These are phyloP conservation scores for Pentamera pediparva DNA, from an alignment of 53 echinoderm and acorn worm species.

Conservation along the genomic window DNA sequence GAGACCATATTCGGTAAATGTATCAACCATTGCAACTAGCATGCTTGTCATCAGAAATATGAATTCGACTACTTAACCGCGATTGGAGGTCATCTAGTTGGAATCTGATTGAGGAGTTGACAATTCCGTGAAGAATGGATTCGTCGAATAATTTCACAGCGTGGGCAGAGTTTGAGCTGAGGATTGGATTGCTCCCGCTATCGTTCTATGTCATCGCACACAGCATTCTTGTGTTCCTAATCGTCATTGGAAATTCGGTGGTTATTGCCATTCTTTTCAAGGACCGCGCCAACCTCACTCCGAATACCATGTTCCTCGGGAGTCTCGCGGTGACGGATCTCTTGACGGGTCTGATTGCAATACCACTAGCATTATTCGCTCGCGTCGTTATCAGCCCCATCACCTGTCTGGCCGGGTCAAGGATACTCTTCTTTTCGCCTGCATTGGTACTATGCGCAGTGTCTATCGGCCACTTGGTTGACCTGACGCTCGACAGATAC, in stretches of 20 bases:
- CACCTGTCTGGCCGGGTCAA: slow-evolving; percentile 10
- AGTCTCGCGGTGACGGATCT: slow-evolving; percentile 19
- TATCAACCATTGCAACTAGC: too few species aligned
- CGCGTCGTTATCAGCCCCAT: slow-evolving; percentile 11
- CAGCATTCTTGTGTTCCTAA: not conserved
- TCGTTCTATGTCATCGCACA: slow-evolving; percentile 12
- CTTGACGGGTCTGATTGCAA: slow-evolving; percentile 12
- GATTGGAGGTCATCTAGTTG: too few species aligned
- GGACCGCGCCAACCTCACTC: not conserved
- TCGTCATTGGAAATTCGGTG: slow-evolving; percentile 5
- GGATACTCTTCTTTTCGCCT: slow-evolving; percentile 7
- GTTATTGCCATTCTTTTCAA: not conserved
- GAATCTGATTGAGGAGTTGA: too few species aligned
- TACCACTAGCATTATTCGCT: slow-evolving; percentile 3
- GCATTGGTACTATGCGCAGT: slow-evolving; percentile 16
- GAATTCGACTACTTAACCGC: too few species aligned
- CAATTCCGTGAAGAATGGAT: too few species aligned
- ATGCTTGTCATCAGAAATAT: too few species aligned
- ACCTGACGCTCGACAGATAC: not conserved
- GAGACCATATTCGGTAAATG: too few species aligned
- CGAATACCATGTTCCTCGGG: slow-evolving; percentile 9
- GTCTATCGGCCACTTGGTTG: slow-evolving; percentile 15
- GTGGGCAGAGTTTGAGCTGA: too few species aligned
- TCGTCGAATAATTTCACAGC: too few species aligned
- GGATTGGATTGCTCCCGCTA: not conserved